These are phyloP conservation scores for Catharus ustulatus DNA, from an alignment of 2,797 vertebrate genomes.

Conservation along the genomic window DNA sequence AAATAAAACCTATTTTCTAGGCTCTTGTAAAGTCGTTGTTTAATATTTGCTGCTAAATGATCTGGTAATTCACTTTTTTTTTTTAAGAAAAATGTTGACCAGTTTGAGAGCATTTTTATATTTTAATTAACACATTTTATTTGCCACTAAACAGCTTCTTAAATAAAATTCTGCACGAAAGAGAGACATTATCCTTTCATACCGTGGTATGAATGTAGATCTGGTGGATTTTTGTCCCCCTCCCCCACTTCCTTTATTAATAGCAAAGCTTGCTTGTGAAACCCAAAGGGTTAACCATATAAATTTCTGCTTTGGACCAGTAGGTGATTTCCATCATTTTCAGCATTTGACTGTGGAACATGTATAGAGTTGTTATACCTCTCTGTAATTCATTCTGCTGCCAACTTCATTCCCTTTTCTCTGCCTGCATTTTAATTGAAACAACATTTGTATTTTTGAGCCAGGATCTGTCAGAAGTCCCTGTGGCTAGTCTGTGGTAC, in stretches of 20 bases:
- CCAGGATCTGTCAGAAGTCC: constrained; percentile 86
- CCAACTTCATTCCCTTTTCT: constrained; percentile 78
- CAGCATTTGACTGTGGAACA: constrained; percentile 56
- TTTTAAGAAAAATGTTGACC: not conserved
- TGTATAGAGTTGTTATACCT: constrained; percentile 70
- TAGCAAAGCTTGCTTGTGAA: not conserved
- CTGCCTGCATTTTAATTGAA: constrained; percentile 85
- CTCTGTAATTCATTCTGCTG: constrained; percentile 75
- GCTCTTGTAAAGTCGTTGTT: not conserved
- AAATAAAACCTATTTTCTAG: not conserved
- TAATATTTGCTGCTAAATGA: not conserved
- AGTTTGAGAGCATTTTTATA: constrained; percentile 45
- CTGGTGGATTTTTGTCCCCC: not conserved
- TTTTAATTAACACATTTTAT: constrained; percentile 69
- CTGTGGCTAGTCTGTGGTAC: constrained; percentile 86
- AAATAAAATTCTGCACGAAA: constrained; percentile 23
- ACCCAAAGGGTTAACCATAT: constrained; percentile 34
- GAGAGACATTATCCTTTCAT: constrained; percentile 2
- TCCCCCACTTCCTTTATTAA: not conserved
- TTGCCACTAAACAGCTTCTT: constrained; percentile 57
- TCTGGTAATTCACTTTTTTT: not conserved
- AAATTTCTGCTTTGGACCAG: constrained; percentile 49
- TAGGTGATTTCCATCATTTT: constrained; percentile 44
- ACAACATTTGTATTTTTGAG: constrained; percentile 88
- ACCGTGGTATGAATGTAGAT: not conserved